Evolutionary conservation across 2,888 invertebrate genomes (phyloP), one percentile per base, ranked within the genome.

Genomic region (Heliconius ismenius): DNA sequence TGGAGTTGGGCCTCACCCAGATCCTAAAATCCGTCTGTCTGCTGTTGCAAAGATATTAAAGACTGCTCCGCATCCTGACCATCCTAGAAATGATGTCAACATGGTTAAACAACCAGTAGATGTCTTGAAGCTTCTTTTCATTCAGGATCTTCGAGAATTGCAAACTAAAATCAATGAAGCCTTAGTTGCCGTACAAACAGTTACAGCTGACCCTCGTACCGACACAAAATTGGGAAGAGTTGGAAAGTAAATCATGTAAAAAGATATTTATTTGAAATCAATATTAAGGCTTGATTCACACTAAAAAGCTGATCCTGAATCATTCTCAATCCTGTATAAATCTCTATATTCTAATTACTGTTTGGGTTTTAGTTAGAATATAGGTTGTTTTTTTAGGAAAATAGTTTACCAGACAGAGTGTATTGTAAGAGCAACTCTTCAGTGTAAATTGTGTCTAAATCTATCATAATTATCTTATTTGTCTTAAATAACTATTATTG

Each of bases 201-300:
- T 99, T 2, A 99, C 99, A 1, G 99, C 99, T 7, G 97, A 99
- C 94, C 99, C 99, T 3, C 98, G 98, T 92, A 99, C 99, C 80
- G 98, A 99, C 87, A 98, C 98, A 0, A 97, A 96, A 88, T 93
- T 99, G 69, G 99, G 99, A 74, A 97, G 98, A 95, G 98, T 99
- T 82, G 99, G 99, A 43, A 90, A 91, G 91, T 92, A 92, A 90
- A 62, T 73, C 21, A n/a, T 58, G 11, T 4, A 18, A 4, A 54
- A 74, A 32, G 60, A 73, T n/a, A 73, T 73, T 49, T 58, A 68
- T 65, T 28, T 36, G 2, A 58, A 70, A 36, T 32, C 0, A 32
- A 69, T 54, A 69, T 28, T 49, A 54, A 69, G 28, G 28, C 21
- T 69, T 26, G 10, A 21, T 58, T 58, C 10, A n/a, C 11, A n/a